Conservation (phyloP, 92 coral and sea anemone genomes). For the Ricordea florida region DNA sequence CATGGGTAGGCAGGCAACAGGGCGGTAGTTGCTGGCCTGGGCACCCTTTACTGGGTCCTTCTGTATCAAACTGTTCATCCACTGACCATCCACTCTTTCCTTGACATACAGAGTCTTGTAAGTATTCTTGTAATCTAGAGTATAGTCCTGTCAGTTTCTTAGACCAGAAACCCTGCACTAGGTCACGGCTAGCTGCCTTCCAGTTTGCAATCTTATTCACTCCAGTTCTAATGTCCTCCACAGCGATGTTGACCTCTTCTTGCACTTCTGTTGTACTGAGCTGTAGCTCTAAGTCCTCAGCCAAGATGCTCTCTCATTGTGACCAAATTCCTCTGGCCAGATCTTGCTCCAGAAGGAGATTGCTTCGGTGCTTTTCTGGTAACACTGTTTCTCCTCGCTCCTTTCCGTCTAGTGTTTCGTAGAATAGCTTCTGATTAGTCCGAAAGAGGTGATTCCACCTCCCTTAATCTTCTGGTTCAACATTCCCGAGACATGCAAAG, state of each 20-base stretch:
- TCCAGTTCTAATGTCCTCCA: not conserved
- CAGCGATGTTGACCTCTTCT: not conserved
- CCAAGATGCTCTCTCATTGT: no score
- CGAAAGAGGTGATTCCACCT: no score
- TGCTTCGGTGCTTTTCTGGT: no score
- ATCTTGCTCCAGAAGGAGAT: no score
- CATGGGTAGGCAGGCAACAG: not conserved
- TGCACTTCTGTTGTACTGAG: not conserved
- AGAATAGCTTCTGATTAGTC: no score
- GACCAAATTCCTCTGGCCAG: no score
- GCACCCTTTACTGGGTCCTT: not conserved
- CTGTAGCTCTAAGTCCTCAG: no score
- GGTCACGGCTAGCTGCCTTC: not conserved
- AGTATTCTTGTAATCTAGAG: not conserved
- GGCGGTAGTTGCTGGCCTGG: not conserved
- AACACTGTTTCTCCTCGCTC: no score
- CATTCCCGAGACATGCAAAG: no score
- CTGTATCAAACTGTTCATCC: not conserved
- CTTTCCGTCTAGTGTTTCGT: no score
- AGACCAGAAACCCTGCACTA: not conserved
- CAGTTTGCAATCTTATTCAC: not conserved
- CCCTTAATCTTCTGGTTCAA: no score
- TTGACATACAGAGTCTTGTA: not conserved
- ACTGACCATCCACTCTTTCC: not conserved
- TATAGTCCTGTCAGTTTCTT: not conserved